phyloP scores from a whole-genome alignment of 2,888 invertebrate species.

The Gryllus longicercus region DNA sequence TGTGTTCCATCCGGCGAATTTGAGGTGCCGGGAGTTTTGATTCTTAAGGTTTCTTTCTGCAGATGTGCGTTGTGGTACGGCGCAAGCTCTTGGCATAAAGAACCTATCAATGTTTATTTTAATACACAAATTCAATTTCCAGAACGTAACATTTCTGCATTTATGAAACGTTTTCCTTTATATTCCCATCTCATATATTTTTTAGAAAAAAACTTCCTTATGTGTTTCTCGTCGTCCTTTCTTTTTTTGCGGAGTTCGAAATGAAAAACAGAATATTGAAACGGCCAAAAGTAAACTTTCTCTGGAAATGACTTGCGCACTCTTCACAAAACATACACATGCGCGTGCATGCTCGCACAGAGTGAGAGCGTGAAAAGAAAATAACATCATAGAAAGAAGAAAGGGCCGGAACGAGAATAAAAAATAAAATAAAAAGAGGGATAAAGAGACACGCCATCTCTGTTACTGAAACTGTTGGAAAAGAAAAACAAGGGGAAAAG shows the following conservation, averaged over 20 bases:
- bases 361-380: constrained; percentile 28
- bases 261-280: constrained; percentile 44
- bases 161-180: constrained; percentile 33
- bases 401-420: constrained; percentile 41
- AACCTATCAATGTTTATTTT: constrained; percentile 36
- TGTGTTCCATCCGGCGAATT: too few species aligned
- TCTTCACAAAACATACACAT: constrained; percentile 34
- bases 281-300: constrained; percentile 43
- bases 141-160: constrained; percentile 34
- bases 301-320: constrained; percentile 38
- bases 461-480: constrained; percentile 43
- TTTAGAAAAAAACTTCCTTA: constrained; percentile 31
- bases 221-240: constrained; percentile 33
- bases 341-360: background rate
- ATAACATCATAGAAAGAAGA: constrained; percentile 31
- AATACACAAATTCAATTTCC: constrained; percentile 38
- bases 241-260: constrained; percentile 37
- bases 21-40: too few species aligned
- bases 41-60: too few species aligned
- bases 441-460: constrained; percentile 27
- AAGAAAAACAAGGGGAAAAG: constrained; percentile 47
- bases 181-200: constrained; percentile 34
- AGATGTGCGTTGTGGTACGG: too few species aligned
- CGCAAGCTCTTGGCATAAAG: background rate
- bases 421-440: constrained; percentile 29